A percentile compares a stretch with the other conserved stretches of the same genome.
phyloP scores from a whole-genome alignment of 2,113 vertebrate genomes.

The Cyprinus carpio region DNA sequence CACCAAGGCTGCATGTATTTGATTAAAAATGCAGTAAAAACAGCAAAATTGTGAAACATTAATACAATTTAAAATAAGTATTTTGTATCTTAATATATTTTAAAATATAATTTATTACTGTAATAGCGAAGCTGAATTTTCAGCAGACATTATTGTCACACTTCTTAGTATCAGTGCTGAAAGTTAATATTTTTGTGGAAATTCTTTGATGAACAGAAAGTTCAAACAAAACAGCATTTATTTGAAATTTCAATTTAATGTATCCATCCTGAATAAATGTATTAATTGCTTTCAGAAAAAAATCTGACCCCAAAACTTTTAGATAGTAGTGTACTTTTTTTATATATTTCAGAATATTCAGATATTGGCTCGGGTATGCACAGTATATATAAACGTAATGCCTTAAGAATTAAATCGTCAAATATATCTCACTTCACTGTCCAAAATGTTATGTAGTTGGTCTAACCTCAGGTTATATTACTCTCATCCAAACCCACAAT shows the following conservation, averaged over 20 bases:
- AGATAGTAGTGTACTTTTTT: too few species aligned
- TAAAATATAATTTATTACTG: not conserved
- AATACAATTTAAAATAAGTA: too few species aligned
- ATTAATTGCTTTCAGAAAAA: too few species aligned
- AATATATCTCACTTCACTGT: not conserved
- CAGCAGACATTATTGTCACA: not conserved
- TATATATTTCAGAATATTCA: too few species aligned
- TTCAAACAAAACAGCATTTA: not conserved
- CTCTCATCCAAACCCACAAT: not conserved
- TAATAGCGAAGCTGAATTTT: not conserved
- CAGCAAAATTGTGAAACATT: not conserved
- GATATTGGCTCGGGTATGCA: too few species aligned
- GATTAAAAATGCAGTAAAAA: not conserved
- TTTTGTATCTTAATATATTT: not conserved
- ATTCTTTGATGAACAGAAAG: not conserved
- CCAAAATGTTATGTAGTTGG: not conserved
- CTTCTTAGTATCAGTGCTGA: not conserved
- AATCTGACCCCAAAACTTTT: too few species aligned
- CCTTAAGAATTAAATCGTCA: not conserved
- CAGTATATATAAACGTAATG: too few species aligned
- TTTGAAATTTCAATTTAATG: too few species aligned
- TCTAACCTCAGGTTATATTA: not conserved
- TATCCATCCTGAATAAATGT: too few species aligned
- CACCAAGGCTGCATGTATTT: not conserved
- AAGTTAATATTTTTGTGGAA: not conserved